Conservation (phyloP, 2,888 invertebrate species). For the Ophion obscuratus region DNA sequence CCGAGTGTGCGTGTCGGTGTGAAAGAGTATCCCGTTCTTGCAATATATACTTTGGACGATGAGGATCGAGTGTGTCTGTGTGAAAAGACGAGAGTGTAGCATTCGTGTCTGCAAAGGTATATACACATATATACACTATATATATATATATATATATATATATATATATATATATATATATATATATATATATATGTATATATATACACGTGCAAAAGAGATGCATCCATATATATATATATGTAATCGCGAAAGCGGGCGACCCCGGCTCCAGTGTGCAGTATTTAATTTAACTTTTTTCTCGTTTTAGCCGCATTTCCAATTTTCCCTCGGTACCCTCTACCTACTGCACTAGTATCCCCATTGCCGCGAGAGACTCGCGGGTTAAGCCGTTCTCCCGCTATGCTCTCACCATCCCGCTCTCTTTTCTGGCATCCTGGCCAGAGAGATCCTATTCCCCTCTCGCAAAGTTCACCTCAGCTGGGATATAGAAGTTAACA, state of each 20-base stretch:
- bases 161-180: constrained; percentile 47
- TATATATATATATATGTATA: constrained; percentile 18
- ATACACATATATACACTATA: constrained; percentile 39
- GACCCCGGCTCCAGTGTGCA: constrained; percentile 70
- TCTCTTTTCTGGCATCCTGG: constrained; percentile 60
- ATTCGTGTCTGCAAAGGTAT: constrained; percentile 11
- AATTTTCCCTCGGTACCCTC: constrained; percentile 73
- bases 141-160: constrained; percentile 18
- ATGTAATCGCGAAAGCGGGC: constrained; percentile 43
- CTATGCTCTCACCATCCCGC: constrained; percentile 25
- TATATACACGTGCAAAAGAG: constrained; percentile 43
- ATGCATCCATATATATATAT: constrained; percentile 19
- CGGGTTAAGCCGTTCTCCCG: constrained; percentile 56
- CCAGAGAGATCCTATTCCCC: constrained; percentile 55
- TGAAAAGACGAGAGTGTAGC: constrained; percentile 58
- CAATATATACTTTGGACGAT: constrained; percentile 58
- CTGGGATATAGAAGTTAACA: constrained; percentile 51
- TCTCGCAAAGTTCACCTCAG: constrained; percentile 46
- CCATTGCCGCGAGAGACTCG: constrained; percentile 54
- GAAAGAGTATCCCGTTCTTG: constrained; percentile 53
- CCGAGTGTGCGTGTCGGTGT: constrained; percentile 56
- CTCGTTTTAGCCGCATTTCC: constrained; percentile 77
- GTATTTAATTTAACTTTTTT: constrained; percentile 80
- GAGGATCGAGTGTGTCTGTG: constrained; percentile 59
- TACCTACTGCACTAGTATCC: constrained; percentile 57